These are phyloP conservation scores for Drosophila formosana DNA, from an alignment of 2,888 invertebrate genomes.

Conservation along the genomic window DNA sequence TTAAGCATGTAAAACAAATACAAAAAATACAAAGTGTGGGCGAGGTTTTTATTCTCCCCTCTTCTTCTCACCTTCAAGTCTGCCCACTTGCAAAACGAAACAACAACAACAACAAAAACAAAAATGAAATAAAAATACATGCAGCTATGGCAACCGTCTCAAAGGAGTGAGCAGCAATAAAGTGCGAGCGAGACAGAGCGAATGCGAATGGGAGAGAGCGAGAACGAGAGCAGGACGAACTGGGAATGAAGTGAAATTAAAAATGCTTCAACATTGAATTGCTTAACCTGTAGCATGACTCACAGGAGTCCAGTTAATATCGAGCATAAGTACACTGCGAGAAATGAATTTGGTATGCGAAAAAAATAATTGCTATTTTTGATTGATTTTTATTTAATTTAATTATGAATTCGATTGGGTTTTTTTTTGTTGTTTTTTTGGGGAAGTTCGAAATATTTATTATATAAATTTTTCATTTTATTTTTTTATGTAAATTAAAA, in stretches of 20 bases:
- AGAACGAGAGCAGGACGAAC: not conserved
- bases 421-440: too few relatives aligned
- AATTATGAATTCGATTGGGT: too few relatives aligned
- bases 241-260: conserved; percentile 14
- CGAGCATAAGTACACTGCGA: conserved; percentile 6
- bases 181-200: not conserved
- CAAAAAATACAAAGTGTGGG: conserved; percentile 23
- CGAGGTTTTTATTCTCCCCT: conserved; percentile 2
- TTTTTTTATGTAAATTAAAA: too few relatives aligned
- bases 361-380: too few relatives aligned
- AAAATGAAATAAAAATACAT: conserved; percentile 5
- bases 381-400: not conserved
- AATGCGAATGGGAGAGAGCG: not conserved
- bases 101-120: too few relatives aligned
- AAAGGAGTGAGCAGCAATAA: conserved; percentile 10
- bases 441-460: too few relatives aligned
- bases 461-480: too few relatives aligned
- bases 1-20: conserved; percentile 42
- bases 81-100: conserved; percentile 2
- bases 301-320: not conserved
- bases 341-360: not conserved
- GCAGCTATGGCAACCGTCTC: conserved; percentile 27
- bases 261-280: conserved; percentile 25
- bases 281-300: conserved; percentile 36
- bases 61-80: not conserved